phyloP scores from a whole-genome alignment of 2,113 vertebrate genomes.

The Zingel zingel region DNA sequence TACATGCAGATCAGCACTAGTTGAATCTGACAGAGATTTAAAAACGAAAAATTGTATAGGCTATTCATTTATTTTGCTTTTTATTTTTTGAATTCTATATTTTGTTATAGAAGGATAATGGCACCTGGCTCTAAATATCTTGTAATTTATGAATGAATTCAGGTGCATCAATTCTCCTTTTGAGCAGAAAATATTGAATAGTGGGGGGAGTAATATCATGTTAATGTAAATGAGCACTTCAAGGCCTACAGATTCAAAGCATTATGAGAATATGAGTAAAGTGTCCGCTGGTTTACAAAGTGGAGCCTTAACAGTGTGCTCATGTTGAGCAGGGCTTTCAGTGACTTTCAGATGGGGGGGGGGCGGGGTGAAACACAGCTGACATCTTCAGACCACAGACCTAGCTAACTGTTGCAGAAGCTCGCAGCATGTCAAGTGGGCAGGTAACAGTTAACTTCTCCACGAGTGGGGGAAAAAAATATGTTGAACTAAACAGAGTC shows the following conservation, averaged over 20 bases:
- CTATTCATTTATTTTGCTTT: too few relatives aligned
- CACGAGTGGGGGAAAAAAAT: slow-evolving; percentile 20
- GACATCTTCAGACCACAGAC: slow-evolving; percentile 48
- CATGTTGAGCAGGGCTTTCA: slow-evolving; percentile 22
- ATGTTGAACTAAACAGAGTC: slow-evolving; percentile 33
- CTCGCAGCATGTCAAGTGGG: slow-evolving; percentile 38
- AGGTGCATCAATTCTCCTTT: too few relatives aligned
- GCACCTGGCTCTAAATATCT: background rate
- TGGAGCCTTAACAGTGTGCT: slow-evolving; percentile 2
- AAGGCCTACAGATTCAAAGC: slow-evolving; percentile 2
- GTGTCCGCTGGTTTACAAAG: background rate
- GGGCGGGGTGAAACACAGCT: slow-evolving; percentile 58
- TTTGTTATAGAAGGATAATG: background rate
- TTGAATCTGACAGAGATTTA: background rate
- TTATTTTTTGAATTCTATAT: background rate
- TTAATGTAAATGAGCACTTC: background rate
- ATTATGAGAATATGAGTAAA: background rate
- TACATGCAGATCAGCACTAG: background rate
- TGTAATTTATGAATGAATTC: background rate
- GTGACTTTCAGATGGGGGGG: slow-evolving; percentile 14
- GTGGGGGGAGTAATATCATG: background rate
- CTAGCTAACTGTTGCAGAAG: slow-evolving; percentile 43
- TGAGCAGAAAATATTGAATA: background rate
- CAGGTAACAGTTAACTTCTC: slow-evolving; percentile 64
- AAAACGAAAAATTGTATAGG: background rate